Base-by-base conservation (phyloP, 92 coral and sea anemone species). In the Heliopora coerulea region DNA sequence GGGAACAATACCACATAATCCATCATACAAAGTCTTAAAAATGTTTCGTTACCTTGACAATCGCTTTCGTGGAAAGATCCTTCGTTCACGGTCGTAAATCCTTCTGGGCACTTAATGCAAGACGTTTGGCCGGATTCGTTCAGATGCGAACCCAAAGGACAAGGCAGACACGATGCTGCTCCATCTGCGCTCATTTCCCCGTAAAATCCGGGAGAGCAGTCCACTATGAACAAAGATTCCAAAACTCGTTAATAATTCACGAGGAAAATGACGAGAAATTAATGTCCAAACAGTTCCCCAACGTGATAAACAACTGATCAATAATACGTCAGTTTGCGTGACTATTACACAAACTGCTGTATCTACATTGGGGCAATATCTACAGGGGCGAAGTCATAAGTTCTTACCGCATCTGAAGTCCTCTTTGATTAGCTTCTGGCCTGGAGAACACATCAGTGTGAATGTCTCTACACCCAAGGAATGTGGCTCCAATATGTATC, bases 371-470 rank as follows among this genome's bases (percentile, higher is more conserved):
- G 4, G 11, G 11, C 6, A 37, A 37, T 37, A 37, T 11, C 11
- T 37, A 37, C 6, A 37, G 11, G 4, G 42, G 11, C 11, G 11
- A 11, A 37, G 42, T 37, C 4, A 37, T 11, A 37, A 4, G 11
- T 37, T 37, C 91, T 84, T 56, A 87, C 91, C 86, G 52, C 91
- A 87, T 31, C 77, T 54, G 59, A 80, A 84, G 17, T 78, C 82
- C 59, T 75, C 74, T 30, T 49, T 54, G 49, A 34, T 58, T n/a
- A 81, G 28, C 49, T 54, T 41, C 56, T 74, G 68, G 30, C 86
- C 86, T 59, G 29, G 74, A 8, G 73, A 78, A 66, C 91, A 87
- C 14, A 58, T 12, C 14, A 60, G 41, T 52, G 59, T 49, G 74
- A 78, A 79, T 35, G 14, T 31, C 18, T 56, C 30, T 13, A 56